These are phyloP conservation scores for Tinamus guttatus DNA, from an alignment of 2,113 vertebrate genomes.

Conservation along the genomic window DNA sequence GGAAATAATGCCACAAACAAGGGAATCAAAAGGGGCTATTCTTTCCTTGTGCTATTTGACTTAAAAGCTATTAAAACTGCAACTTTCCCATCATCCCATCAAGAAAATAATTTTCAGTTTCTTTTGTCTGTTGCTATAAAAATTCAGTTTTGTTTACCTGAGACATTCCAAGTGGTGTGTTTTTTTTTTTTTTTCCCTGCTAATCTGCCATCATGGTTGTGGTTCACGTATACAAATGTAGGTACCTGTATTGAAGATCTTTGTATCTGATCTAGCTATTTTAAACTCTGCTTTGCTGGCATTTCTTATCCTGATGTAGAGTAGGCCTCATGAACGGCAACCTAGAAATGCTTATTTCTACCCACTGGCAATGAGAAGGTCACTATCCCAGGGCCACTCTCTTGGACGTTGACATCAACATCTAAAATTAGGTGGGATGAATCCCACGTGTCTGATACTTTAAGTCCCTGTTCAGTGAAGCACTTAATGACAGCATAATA, in stretches of 20 bases:
- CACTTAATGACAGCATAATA: constrained; percentile 22
- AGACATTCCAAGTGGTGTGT: not conserved
- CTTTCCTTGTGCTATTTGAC: constrained; percentile 2
- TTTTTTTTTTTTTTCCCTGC: not conserved
- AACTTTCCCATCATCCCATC: not conserved
- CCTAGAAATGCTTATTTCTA: not conserved
- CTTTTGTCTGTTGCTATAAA: not conserved
- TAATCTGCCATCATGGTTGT: not conserved
- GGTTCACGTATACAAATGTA: not conserved
- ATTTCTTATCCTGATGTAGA: not conserved
- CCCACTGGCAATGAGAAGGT: not conserved
- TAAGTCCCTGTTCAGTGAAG: constrained; percentile 14
- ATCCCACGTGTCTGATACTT: not conserved
- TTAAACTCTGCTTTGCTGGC: not conserved
- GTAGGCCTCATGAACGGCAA: not conserved
- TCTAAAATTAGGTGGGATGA: constrained; percentile 26
- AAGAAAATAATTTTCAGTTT: constrained; percentile 1
- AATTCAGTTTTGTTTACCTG: not conserved
- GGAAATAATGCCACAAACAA: not conserved
- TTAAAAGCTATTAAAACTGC: not conserved
- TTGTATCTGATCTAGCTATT: not conserved
- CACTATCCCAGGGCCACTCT: not conserved
- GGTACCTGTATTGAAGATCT: not conserved
- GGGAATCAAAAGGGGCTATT: not conserved
- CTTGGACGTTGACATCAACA: not conserved